phyloP scores from a whole-genome alignment of 2,888 invertebrate species.

The Leuctra nigra region DNA sequence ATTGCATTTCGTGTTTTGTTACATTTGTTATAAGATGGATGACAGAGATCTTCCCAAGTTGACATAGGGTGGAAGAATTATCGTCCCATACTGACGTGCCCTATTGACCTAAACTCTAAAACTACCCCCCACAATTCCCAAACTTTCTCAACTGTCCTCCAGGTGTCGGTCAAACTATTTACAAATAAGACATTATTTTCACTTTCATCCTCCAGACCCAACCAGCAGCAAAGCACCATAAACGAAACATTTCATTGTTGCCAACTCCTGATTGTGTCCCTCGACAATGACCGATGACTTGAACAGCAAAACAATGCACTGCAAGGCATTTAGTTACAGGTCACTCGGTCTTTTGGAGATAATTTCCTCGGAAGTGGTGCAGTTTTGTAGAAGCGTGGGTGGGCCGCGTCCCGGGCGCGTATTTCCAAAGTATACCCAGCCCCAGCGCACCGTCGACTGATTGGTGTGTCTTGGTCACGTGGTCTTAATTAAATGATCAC shows the following conservation, averaged over 20 bases:
- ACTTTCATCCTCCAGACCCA: background rate
- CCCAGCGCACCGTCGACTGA: constrained; percentile 2
- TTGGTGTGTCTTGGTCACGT: no score
- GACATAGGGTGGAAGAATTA: no score
- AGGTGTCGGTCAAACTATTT: no score
- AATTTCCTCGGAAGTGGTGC: background rate
- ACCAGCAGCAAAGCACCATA: background rate
- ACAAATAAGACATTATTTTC: constrained; percentile 9
- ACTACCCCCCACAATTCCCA: no score
- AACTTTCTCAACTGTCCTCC: no score
- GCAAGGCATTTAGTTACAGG: constrained; percentile 10
- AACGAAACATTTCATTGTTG: background rate
- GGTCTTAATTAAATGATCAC: no score
- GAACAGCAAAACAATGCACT: background rate
- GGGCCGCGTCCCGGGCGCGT: constrained; percentile 1
- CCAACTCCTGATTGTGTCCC: background rate
- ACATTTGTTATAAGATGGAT: no score
- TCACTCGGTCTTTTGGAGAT: background rate
- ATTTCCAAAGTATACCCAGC: background rate
- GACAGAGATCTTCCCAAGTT: no score
- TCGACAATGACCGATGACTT: constrained; percentile 21
- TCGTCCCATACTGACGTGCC: no score
- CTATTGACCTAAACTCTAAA: no score
- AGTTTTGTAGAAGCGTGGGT: background rate
- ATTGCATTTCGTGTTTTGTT: no score